phyloP scores from a whole-genome alignment of 2,888 invertebrate genomes.

The Calephelis perditalis region DNA sequence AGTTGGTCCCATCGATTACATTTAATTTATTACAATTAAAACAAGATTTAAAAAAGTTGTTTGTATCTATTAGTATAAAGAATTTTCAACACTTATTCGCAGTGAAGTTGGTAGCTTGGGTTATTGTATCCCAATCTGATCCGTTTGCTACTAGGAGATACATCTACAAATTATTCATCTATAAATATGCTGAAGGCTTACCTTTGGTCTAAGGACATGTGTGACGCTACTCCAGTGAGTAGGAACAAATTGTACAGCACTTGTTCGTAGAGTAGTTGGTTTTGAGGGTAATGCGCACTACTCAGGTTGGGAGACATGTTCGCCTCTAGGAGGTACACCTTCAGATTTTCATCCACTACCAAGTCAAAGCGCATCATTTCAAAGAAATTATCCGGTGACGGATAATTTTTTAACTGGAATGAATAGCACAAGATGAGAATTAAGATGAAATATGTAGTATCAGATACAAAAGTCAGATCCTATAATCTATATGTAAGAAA shows the following conservation, averaged over 20 bases:
- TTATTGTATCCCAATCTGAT: no score
- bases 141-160: not conserved
- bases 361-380: constrained; percentile 97
- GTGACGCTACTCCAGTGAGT: constrained; percentile 84
- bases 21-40: no score
- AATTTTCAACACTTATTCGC: no score
- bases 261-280: constrained; percentile 93
- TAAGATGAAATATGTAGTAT: no score
- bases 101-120: no score
- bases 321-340: constrained; percentile 94
- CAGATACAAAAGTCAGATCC: no score
- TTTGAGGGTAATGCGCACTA: constrained; percentile 94
- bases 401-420: constrained; percentile 59
- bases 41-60: no score
- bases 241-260: constrained; percentile 90
- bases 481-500: no score
- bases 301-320: constrained; percentile 99
- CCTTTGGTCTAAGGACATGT: constrained; percentile 17
- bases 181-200: not conserved
- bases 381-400: constrained; percentile 86
- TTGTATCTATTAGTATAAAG: no score
- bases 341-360: constrained; percentile 90
- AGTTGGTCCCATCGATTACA: no score
- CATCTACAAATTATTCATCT: not conserved
- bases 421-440: no score